Evolutionary conservation across 92 coral and sea anemone genomes (phyloP).

Genomic region (Zoanthus gigantus): DNA sequence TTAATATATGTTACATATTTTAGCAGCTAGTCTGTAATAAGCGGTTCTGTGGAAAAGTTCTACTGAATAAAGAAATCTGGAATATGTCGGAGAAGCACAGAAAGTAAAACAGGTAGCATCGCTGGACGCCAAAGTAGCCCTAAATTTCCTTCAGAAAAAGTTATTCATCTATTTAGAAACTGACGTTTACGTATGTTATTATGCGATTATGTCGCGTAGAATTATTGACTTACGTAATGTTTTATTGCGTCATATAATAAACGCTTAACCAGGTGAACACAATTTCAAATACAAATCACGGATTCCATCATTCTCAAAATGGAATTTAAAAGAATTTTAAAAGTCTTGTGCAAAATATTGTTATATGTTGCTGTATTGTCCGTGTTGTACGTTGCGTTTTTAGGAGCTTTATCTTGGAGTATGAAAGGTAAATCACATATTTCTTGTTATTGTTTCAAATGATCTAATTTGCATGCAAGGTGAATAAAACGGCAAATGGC

Average conservation of each 20-base stretch:
- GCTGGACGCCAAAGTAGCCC: too few relatives aligned
- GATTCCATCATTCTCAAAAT: not conserved
- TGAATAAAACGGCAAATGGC: not conserved
- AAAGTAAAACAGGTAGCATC: too few relatives aligned
- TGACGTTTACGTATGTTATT: not conserved
- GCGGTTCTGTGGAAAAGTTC: too few relatives aligned
- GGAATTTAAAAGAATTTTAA: not conserved
- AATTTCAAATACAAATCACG: not conserved
- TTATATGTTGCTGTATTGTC: not conserved
- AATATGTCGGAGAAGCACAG: too few relatives aligned
- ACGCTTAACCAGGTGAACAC: not conserved
- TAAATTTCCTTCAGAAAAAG: too few relatives aligned
- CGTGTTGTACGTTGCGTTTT: not conserved
- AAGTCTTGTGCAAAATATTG: not conserved
- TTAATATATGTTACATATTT: too few relatives aligned
- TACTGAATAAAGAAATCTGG: too few relatives aligned
- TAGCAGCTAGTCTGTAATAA: too few relatives aligned
- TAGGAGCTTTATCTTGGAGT: not conserved
- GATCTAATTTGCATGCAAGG: not conserved
- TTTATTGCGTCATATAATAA: not conserved
- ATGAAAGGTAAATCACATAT: not conserved
- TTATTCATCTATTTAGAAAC: not conserved
- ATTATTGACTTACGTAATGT: not conserved
- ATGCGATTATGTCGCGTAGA: not conserved
- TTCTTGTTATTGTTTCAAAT: not conserved